Evolutionary conservation across 2,797 vertebrate species (phyloP).

Genomic region (Cossypha niveicapilla): DNA sequence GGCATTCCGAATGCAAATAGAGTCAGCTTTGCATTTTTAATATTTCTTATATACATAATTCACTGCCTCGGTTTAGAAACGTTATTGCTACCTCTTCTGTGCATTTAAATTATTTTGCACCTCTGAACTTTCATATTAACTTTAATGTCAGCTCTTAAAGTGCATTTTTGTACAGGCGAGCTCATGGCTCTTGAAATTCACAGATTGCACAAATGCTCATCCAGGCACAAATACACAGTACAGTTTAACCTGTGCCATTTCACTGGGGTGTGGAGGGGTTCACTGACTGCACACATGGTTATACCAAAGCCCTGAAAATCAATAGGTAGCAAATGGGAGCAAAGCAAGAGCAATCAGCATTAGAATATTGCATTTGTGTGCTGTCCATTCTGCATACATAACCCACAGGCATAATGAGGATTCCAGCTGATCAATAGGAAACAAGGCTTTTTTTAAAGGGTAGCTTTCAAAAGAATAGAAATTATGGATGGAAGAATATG

Average conservation of each 20-base stretch:
- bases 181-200: constrained; percentile 17
- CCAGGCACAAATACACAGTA: background rate
- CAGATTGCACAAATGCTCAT: background rate
- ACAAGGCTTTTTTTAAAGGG: background rate
- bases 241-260: constrained; percentile 7
- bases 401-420: background rate
- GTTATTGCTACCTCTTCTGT: constrained; percentile 74
- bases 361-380: background rate
- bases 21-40: constrained; percentile 81
- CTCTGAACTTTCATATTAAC: constrained; percentile 78
- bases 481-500: background rate
- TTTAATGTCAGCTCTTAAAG: constrained; percentile 71
- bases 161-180: constrained; percentile 7
- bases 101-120: constrained; percentile 78
- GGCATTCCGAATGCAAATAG: constrained; percentile 81
- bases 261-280: background rate
- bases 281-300: background rate
- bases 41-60: constrained; percentile 80
- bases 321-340: background rate
- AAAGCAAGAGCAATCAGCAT: background rate
- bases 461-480: constrained; percentile 3
- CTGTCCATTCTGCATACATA: background rate
- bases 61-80: constrained; percentile 73
- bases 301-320: constrained; percentile 12
- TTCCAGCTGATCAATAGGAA: background rate